These are phyloP conservation scores for Globicephala melas DNA, from an alignment of 2,113 vertebrate species.

Conservation along the genomic window DNA sequence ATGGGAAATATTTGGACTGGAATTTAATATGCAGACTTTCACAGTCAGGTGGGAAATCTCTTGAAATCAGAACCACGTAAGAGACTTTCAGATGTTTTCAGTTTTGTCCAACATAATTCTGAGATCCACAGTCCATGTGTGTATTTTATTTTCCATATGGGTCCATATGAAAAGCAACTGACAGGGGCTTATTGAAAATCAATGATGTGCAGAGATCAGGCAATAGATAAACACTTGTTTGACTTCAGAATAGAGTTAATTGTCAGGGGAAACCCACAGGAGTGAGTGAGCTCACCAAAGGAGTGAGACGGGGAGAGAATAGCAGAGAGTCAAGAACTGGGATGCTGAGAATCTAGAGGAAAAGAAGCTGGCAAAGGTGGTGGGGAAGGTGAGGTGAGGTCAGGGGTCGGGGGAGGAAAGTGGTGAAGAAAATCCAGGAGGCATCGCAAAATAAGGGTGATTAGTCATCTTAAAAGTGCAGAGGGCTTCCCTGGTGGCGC, in stretches of 20 bases:
- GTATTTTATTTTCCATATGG: conserved; percentile 7
- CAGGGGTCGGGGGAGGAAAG: neutral
- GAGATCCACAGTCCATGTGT: neutral
- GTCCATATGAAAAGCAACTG: neutral
- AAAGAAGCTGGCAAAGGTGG: neutral
- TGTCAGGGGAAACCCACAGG: neutral
- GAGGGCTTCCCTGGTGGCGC: neutral
- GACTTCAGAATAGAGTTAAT: neutral
- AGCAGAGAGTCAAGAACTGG: neutral
- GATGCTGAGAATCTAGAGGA: neutral
- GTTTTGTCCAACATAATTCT: neutral
- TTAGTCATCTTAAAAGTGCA: neutral
- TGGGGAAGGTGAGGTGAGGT: neutral
- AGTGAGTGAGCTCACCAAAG: neutral
- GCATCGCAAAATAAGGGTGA: neutral
- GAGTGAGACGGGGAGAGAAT: neutral
- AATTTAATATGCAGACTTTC: neutral
- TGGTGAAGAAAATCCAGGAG: neutral
- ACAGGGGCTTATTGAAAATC: neutral
- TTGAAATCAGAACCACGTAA: neutral
- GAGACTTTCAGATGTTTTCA: neutral
- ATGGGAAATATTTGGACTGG: neutral
- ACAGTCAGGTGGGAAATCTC: neutral
- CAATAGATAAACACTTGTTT: neutral
- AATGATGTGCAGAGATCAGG: neutral